A percentile compares a stretch with the other conserved stretches of the same genome.
Conservation (phyloP, 2,113 vertebrate genomes). For the Lepus timidus region DNA sequence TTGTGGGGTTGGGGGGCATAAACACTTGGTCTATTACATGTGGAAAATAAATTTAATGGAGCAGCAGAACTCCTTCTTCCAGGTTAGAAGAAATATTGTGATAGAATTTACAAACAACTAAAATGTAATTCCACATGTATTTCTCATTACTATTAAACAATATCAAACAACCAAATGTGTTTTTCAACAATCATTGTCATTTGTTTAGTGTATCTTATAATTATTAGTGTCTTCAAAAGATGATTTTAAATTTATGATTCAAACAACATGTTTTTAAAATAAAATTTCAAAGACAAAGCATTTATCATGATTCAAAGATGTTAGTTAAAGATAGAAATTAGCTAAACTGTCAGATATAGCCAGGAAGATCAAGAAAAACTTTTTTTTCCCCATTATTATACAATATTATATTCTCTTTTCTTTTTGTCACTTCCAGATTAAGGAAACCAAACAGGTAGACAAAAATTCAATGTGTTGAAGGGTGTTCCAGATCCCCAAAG, state of each 20-base stretch:
- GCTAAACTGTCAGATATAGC: neutral
- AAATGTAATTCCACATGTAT: neutral
- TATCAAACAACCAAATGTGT: neutral
- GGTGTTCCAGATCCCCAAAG: neutral
- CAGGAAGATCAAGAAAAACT: neutral
- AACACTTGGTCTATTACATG: neutral
- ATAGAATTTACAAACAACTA: neutral
- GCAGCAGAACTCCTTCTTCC: neutral
- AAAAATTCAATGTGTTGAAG: neutral
- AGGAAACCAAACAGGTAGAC: neutral
- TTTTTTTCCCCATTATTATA: too few species aligned
- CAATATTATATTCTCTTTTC: neutral
- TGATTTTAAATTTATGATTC: neutral
- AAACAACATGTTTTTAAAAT: neutral
- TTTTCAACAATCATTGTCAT: neutral
- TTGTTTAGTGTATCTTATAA: slow-evolving; percentile 44
- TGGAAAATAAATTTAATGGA: neutral
- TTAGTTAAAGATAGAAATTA: slow-evolving; percentile 45
- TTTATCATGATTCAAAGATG: neutral
- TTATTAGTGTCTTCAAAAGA: slow-evolving; percentile 12
- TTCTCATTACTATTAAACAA: neutral
- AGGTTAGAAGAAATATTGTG: neutral
- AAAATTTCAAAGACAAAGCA: neutral
- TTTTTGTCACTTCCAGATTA: slow-evolving; percentile 12
- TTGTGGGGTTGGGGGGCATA: neutral